Evolutionary conservation across 2,113 vertebrate species (phyloP).

Genomic region (Bujurquina vittata): DNA sequence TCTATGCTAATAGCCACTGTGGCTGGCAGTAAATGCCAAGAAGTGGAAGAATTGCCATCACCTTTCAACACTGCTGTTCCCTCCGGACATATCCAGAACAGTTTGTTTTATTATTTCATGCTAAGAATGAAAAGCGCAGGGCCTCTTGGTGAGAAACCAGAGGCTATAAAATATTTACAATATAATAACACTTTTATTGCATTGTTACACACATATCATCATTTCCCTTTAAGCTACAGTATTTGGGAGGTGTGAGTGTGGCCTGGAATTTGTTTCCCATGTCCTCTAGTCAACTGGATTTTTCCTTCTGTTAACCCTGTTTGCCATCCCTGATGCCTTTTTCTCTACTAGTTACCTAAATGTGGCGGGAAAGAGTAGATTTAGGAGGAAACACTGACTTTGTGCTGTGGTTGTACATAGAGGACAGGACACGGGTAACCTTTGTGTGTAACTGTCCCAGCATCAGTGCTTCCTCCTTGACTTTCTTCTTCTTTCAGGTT

Average conservation of each 20-base stretch:
- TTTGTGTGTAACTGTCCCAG: neutral
- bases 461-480: constrained; percentile 13
- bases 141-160: constrained; percentile 36
- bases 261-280: constrained; percentile 24
- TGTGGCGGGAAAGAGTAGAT: constrained; percentile 11
- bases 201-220: constrained; percentile 19
- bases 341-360: constrained; percentile 53
- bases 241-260: neutral
- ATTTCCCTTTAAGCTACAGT: constrained; percentile 25
- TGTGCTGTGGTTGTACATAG: neutral
- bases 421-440: neutral
- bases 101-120: constrained; percentile 53
- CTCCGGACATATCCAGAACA: constrained; percentile 19
- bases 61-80: constrained; percentile 23
- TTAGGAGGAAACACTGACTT: neutral
- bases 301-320: constrained; percentile 44
- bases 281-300: constrained; percentile 18
- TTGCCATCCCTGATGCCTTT: constrained; percentile 41
- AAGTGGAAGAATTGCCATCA: constrained; percentile 23
- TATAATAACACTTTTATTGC: constrained; percentile 54
- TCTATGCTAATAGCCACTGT: constrained; percentile 18
- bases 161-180: constrained; percentile 64
- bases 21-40: constrained; percentile 24
- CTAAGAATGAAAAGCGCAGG: constrained; percentile 11
- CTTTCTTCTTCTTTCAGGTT: neutral